Base-by-base conservation (phyloP, 2,113 vertebrate species). In the Oncorhynchus masou region DNA sequence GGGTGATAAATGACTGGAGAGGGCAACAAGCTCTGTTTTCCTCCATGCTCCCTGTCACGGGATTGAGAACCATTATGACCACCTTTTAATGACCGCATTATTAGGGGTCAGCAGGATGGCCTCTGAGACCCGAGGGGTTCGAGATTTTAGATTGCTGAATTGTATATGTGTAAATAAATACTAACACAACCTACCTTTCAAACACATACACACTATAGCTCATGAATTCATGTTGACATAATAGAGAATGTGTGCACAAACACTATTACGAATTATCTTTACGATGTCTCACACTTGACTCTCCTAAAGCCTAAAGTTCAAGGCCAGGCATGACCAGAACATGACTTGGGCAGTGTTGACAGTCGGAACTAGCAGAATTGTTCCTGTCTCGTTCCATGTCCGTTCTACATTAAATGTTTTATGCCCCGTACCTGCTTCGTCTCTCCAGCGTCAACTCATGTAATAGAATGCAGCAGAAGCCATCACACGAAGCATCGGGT, bases 1-100 rank as follows among this genome's bases (percentile, higher is more conserved):
- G 68, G 39, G 64, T 78, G 74, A 78, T 82, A 54, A 12, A 67
- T 71, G 73, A 73, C 51, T 72, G 57, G 64, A 74, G 72, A 62
- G 68, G 25, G 24, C 62, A 73, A 39, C 25, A 54, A 70, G 27
- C n/a, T 64, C 66, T 60, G n/a, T 64, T 76, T 68, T 71, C 49
- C 75, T 71, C 62, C 31, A n/a, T 71, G n/a, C 71, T 73, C 51
- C 72, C 66, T 64, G 24, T 24, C 34, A 24, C 15, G 24, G 22
- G 16, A 29, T n/a, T 27, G 13, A 27, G 57, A 29, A 12, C 27
- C 11, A 20, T 62, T 24, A 45, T 13, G 7, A 59, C 29, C 16
- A 31, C 16, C 71, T 16, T 24, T 34, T 5, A 48, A 34, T 57
- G 54, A 20, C 1, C 20, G 2, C 7, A 16, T 62, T 62, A 6